Percentiles rank a stretch among this genome's conserved stretches.
Evolutionary conservation across 2,888 invertebrate species (phyloP).

Genomic region (Diarsia rubi): DNA sequence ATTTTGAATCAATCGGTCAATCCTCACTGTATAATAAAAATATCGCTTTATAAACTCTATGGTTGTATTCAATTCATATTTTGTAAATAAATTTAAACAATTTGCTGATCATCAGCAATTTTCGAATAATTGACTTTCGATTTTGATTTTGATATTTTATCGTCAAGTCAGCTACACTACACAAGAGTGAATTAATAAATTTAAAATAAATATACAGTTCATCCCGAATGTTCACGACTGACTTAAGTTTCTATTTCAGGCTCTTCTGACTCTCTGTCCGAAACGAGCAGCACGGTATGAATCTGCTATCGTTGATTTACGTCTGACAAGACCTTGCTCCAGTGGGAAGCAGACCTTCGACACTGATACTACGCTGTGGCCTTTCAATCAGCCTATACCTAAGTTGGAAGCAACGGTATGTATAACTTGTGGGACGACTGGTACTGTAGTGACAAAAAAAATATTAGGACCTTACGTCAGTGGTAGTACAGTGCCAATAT

Average conservation of each 20-base stretch:
- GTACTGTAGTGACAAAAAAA: too few relatives aligned
- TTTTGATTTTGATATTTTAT: too few relatives aligned
- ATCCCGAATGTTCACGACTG: not conserved
- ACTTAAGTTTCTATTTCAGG: conserved; percentile 75
- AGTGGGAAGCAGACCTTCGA: conserved; percentile 91
- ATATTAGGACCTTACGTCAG: too few relatives aligned
- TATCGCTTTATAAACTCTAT: not conserved
- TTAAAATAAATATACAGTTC: too few relatives aligned
- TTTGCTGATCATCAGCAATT: too few relatives aligned
- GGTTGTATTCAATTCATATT: not conserved
- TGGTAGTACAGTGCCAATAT: too few relatives aligned
- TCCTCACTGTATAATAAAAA: not conserved
- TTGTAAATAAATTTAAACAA: too few relatives aligned
- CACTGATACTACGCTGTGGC: conserved; percentile 91
- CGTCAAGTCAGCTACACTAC: too few relatives aligned
- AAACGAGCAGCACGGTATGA: conserved; percentile 77
- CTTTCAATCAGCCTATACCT: conserved; percentile 91
- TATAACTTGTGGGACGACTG: too few relatives aligned
- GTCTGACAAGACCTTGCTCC: conserved; percentile 89
- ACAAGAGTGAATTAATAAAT: too few relatives aligned
- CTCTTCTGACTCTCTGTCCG: conserved; percentile 87
- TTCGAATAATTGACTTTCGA: too few relatives aligned
- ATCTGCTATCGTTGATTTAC: conserved; percentile 81
- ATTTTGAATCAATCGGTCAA: not conserved
- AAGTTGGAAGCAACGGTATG: conserved; percentile 88